Evolutionary conservation across 1,140 invertebrate species (phyloP).

Genomic region (Nilaparvata lugens): DNA sequence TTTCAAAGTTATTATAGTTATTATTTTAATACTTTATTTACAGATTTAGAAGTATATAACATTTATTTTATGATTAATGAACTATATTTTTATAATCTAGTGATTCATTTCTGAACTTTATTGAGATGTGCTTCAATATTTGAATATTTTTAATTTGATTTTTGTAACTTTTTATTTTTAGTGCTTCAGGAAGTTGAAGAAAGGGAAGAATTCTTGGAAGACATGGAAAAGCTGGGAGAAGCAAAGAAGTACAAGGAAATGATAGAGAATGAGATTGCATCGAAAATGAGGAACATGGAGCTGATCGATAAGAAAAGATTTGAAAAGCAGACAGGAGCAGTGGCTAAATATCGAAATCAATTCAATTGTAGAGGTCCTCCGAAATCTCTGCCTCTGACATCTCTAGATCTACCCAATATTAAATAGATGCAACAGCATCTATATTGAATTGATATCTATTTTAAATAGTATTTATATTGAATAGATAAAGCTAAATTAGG

Average conservation of each 20-base stretch:
- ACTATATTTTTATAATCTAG: background rate
- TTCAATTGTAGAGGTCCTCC: background rate
- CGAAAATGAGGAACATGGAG: background rate
- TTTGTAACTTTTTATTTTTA: background rate
- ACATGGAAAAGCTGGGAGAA: background rate
- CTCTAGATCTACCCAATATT: background rate
- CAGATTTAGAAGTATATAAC: too few relatives aligned
- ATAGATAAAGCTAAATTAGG: too few relatives aligned
- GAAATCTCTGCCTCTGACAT: background rate
- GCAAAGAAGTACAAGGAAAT: background rate
- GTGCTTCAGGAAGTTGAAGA: background rate
- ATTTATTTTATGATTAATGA: background rate
- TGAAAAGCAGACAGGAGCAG: background rate
- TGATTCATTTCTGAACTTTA: too few relatives aligned
- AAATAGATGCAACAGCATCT: too few relatives aligned
- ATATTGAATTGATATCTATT: too few relatives aligned
- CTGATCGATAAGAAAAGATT: background rate
- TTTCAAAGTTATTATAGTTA: too few relatives aligned
- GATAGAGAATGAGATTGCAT: background rate
- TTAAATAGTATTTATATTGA: too few relatives aligned
- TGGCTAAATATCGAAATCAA: background rate
- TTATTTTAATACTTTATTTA: too few relatives aligned
- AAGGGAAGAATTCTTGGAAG: background rate
- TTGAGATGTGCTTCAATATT: too few relatives aligned
- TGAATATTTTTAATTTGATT: too few relatives aligned